phyloP scores from a whole-genome alignment of 2,888 invertebrate genomes.

The Sepioteuthis lessoniana region DNA sequence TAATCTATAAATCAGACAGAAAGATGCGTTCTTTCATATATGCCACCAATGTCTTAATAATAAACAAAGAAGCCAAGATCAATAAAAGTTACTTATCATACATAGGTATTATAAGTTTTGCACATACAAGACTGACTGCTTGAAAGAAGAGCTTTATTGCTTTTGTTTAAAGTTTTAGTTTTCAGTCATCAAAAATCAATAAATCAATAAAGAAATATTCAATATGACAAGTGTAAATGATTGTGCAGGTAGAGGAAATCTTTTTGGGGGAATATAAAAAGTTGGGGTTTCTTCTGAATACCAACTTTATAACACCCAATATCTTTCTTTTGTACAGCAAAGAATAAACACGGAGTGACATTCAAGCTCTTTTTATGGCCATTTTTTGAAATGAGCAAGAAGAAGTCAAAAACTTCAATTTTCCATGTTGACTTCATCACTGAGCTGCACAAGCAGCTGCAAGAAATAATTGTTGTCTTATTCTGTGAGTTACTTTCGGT shows the following conservation, averaged over 20 bases:
- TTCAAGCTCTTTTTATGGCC: not conserved
- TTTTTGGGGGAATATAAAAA: not conserved
- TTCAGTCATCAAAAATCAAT: not conserved
- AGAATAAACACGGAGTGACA: not conserved
- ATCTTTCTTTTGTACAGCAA: not conserved
- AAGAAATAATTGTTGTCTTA: too few species aligned
- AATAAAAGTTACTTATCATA: not conserved
- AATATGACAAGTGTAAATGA: not conserved
- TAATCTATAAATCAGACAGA: too few species aligned
- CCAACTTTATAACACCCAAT: not conserved
- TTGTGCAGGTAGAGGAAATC: not conserved
- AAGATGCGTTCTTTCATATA: too few species aligned
- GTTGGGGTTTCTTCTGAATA: not conserved
- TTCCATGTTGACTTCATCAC: too few species aligned
- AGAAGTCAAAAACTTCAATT: not conserved
- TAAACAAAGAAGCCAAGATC: not conserved
- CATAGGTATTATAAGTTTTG: not conserved
- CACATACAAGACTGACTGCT: not conserved
- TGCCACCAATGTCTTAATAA: too few species aligned
- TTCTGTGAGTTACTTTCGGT: too few species aligned
- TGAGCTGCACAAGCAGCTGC: too few species aligned
- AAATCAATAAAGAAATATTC: not conserved
- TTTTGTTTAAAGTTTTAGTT: not conserved
- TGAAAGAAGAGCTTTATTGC: not conserved
- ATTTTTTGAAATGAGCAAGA: not conserved